These are phyloP conservation scores for Darwinula stevensoni DNA, from an alignment of 2,888 invertebrate genomes.

Conservation along the genomic window DNA sequence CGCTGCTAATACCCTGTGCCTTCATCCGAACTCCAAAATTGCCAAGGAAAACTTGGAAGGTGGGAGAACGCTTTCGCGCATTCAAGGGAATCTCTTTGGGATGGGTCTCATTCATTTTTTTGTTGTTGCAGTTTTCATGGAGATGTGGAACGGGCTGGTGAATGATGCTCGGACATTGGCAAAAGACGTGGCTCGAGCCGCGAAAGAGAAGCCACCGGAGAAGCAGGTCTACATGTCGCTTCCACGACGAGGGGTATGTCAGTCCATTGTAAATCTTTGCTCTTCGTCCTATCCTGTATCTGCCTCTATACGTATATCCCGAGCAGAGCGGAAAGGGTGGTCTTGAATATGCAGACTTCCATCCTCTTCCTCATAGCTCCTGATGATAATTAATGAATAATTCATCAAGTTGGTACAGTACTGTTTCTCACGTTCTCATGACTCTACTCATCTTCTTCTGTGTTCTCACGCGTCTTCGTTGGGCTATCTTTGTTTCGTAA, in stretches of 20 bases:
- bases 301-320: no score
- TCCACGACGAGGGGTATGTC: conserved; percentile 61
- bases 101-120: not conserved
- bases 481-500: no score
- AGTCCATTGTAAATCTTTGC: no score
- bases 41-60: conserved; percentile 84
- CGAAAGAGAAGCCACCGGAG: conserved; percentile 27
- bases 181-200: conserved; percentile 48
- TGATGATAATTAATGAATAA: no score
- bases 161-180: conserved; percentile 70
- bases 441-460: no score
- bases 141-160: conserved; percentile 81
- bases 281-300: not conserved
- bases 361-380: no score
- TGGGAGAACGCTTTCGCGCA: conserved; percentile 10
- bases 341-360: no score
- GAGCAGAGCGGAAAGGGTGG: no score
- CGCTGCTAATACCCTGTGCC: conserved; percentile 67
- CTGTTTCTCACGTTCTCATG: no score
- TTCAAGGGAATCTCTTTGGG: not conserved
- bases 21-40: conserved; percentile 73
- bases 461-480: no score
- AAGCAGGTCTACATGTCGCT: conserved; percentile 71
- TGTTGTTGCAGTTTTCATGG: conserved; percentile 40
- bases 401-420: no score